These are phyloP conservation scores for Tiliqua scincoides DNA, from an alignment of 2,113 vertebrate genomes.

Conservation along the genomic window DNA sequence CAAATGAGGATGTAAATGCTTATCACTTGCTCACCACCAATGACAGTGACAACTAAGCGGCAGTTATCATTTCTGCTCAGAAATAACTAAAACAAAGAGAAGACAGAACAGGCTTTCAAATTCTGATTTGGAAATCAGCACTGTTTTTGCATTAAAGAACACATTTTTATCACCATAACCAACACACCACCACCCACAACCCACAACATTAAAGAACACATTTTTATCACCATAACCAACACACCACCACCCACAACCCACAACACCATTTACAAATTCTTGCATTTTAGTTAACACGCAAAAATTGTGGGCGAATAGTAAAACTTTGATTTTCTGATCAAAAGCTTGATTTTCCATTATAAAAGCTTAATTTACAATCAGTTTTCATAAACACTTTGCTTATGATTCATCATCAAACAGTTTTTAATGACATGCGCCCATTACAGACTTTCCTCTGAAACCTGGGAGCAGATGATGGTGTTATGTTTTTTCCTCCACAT, in stretches of 20 bases:
- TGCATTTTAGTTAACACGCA: constrained; percentile 27
- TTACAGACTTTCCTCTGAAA: not conserved
- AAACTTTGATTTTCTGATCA: not conserved
- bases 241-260: too few species aligned
- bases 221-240: constrained; percentile 43
- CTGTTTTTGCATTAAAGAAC: constrained; percentile 20
- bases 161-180: constrained; percentile 39
- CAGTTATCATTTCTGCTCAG: constrained; percentile 44
- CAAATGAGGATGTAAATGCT: not conserved
- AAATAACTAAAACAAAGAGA: constrained; percentile 53
- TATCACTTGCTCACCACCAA: not conserved
- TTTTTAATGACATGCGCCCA: constrained; percentile 31
- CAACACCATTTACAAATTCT: constrained; percentile 20
- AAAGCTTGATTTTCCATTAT: not conserved
- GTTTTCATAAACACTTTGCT: not conserved
- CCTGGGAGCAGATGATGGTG: not conserved
- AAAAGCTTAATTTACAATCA: constrained; percentile 10
- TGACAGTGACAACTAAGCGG: not conserved
- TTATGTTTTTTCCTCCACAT: not conserved
- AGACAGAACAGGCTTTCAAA: constrained; percentile 53
- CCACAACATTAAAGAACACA: constrained; percentile 18
- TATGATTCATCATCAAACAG: constrained; percentile 16
- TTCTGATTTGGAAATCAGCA: constrained; percentile 44
- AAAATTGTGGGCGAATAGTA: not conserved
- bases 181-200: constrained; percentile 22